These are phyloP conservation scores for Platorchestia sp. DNA, from an alignment of 1,140 invertebrate genomes.

Conservation along the genomic window DNA sequence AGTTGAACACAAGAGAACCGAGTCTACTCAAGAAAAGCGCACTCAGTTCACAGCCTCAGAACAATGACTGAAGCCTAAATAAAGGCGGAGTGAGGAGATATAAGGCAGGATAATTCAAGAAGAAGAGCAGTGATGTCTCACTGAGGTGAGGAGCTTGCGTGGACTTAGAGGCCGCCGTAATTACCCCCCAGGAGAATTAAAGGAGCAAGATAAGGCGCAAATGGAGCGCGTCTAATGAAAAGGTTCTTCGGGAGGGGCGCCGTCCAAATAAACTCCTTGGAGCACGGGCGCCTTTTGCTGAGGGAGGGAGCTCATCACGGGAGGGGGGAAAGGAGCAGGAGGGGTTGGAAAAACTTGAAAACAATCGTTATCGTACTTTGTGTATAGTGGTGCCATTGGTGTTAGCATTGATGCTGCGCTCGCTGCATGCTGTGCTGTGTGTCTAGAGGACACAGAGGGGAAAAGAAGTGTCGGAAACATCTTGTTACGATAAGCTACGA, in stretches of 20 bases:
- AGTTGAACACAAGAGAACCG: not conserved
- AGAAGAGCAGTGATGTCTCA: not conserved
- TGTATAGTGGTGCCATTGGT: no score
- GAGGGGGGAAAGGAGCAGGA: not conserved
- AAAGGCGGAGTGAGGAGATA: not conserved
- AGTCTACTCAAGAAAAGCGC: not conserved
- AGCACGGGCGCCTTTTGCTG: not conserved
- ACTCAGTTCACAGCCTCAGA: not conserved
- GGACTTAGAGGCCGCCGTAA: not conserved
- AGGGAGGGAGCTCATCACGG: not conserved
- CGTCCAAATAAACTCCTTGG: not conserved
- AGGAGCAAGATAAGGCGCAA: constrained; percentile 6
- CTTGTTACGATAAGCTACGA: no score
- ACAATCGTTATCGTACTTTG: not conserved
- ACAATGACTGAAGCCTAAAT: not conserved
- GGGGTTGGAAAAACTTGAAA: not conserved
- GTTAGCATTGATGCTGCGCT: no score
- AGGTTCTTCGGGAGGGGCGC: not conserved
- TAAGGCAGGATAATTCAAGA: not conserved
- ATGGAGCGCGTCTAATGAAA: constrained; percentile 6
- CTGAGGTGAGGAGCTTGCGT: not conserved
- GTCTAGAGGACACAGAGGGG: no score
- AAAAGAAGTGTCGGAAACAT: no score
- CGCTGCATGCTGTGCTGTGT: no score
- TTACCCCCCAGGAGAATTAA: not conserved